Base-by-base conservation (phyloP, 2,113 vertebrate species). In the Cyprinodon tularosa region DNA sequence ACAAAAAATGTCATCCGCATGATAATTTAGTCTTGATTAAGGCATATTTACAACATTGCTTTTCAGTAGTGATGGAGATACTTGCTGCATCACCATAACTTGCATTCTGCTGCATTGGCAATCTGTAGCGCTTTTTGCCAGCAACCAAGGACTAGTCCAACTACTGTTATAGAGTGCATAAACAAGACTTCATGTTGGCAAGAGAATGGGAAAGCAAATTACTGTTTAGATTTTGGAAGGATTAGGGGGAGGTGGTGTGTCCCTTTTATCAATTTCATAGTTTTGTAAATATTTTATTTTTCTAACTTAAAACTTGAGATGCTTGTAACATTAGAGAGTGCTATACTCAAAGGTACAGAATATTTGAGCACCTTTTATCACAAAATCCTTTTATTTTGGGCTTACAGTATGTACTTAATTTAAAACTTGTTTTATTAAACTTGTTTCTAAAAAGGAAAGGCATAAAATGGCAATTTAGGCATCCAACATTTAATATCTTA, bases 91-190 rank as follows among this genome's bases (percentile, higher is more conserved):
- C 47, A n/a, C 14, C 62, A 37, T 14, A 70, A 6, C 8, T 7
- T 70, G 14, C 22, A 45, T 45, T 14, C 13, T 20, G 4, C 48
- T 42, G 38, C 20, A 53, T 38, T 48, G 72, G 72, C n/a, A 73
- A 68, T 40, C 12, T 81, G 90, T 72, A 91, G 76, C 87, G 79
- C 86, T 17, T 47, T 42, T 1, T 74, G 70, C 37, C 63, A 77
- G 67, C 91, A 92, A 87, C 87, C 90, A 90, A 92, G 90, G 90
- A 44, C 90, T 84, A 71, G 84, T 76, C 76, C 83, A 79, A 76
- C 69, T 65, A 50, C 36, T 62, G 75, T 39, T 44, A 15, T 68
- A 38, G 68, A 64, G 36, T 29, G 74, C 50, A 80, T 72, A 78
- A 71, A 65, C 20, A 68, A 73, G 42, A 68, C 62, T 2, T 67